Base-by-base conservation (phyloP, 53 echinoderm and acorn worm genomes). In the Crossaster papposus region DNA sequence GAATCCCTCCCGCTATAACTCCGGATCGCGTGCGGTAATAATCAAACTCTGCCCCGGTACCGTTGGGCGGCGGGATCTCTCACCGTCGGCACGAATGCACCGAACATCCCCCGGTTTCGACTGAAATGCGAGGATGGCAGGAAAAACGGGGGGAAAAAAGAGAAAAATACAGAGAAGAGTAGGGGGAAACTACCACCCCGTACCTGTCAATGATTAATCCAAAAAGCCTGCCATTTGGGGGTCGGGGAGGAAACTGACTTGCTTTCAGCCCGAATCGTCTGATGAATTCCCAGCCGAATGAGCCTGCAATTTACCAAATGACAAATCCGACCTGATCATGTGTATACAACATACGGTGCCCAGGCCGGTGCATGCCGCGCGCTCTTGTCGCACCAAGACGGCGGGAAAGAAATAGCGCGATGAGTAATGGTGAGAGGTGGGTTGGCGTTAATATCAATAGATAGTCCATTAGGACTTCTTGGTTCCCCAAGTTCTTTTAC, bases 181-280 rank as follows among this genome's bases (percentile, higher is more conserved):
- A 13, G 13, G 13, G 22, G 22, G 17, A 58, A 18, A 15, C 12
- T 23, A 26, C 24, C 22, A 18, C n/a, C 68, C 9, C 22, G 22
- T 24, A 72, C 31, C 84, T 84, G 84, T 84, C 84, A 84, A 84
- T 84, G 84, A 84, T 84, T 84, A 84, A 84, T 20, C 84, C 84
- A 84, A 84, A 84, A 84, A 84, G 84, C 84, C 72, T 71, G 84
- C 72, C 84, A 72, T 84, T 84, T 84, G 84, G 84, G 36, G 72
- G n/a, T n/a, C 17, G 84, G 51, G 53, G 71, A 84, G 84, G 84
- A 84, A 83, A 72, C 84, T 52, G 84, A 14, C 72, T 72, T 71
- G 71, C 84, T 72, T 84, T 84, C 23, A 44, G 84, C 52, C 71
- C 29, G 31, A 14, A 55, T 55, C 80, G n/a, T 80, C 52, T 84